Conservation (phyloP, 2,797 vertebrate genomes). For the Sebastes steindachneri region DNA sequence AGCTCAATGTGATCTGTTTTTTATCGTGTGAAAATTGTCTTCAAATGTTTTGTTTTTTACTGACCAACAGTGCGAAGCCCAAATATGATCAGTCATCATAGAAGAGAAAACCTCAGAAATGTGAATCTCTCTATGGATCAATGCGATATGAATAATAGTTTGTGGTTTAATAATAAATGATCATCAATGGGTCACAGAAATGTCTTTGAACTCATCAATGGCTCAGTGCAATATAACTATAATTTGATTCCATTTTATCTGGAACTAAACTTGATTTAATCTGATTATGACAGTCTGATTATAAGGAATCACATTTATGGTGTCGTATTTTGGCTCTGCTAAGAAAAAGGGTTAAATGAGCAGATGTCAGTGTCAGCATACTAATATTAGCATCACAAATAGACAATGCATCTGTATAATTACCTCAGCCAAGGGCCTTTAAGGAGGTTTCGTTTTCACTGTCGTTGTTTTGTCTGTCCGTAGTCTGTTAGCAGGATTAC, state of each 20-base stretch:
- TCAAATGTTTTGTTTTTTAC: not conserved
- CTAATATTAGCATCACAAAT: not conserved
- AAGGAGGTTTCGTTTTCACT: too few species aligned
- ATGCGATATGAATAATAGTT: not conserved
- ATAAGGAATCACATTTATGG: not conserved
- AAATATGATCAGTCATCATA: not conserved
- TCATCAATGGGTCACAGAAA: not conserved
- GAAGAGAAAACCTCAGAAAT: not conserved
- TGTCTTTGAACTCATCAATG: not conserved
- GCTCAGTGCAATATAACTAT: not conserved
- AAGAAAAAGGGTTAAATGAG: not conserved
- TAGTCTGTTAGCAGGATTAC: too few species aligned
- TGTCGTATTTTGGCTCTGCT: not conserved
- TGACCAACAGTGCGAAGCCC: not conserved
- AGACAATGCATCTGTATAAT: not conserved
- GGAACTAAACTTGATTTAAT: not conserved
- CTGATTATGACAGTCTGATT: not conserved
- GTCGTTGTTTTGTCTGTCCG: fast-evolving
- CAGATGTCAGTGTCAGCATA: not conserved
- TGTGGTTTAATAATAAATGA: not conserved
- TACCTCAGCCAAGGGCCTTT: too few species aligned
- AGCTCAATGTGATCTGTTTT: not conserved
- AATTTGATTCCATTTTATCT: not conserved
- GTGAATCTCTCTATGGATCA: not conserved
- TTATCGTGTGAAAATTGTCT: not conserved